A percentile compares a stretch with the other conserved stretches of the same genome.
Evolutionary conservation across 1,140 invertebrate species (phyloP).

Genomic region (Apolygus lucorum): DNA sequence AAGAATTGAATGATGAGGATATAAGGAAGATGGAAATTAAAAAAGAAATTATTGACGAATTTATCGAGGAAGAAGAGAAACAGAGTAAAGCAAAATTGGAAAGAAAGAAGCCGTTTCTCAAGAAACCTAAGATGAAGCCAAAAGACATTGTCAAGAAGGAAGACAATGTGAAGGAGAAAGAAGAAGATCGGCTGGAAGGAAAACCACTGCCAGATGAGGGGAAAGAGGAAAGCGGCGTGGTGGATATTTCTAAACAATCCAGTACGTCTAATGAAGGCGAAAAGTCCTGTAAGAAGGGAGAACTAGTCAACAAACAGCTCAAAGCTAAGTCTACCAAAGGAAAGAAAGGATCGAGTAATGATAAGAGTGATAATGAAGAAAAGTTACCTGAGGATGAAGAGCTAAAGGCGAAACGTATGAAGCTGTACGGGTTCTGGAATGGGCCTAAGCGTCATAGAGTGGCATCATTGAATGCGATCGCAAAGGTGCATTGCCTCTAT

Average conservation of each 20-base stretch:
- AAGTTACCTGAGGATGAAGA: constrained; percentile 31
- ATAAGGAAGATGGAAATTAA: constrained; percentile 13
- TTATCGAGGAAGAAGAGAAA: constrained; percentile 30
- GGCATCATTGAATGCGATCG: constrained; percentile 77
- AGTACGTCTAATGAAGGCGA: constrained; percentile 17
- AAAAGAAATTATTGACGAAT: constrained; percentile 21
- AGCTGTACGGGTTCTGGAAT: constrained; percentile 49
- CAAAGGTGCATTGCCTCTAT: constrained; percentile 85
- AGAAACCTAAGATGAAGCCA: constrained; percentile 10
- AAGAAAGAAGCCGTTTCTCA: constrained; percentile 38
- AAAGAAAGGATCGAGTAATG: constrained; percentile 34
- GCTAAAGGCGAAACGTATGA: constrained; percentile 40
- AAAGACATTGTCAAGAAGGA: constrained; percentile 34
- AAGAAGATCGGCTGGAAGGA: too few relatives aligned
- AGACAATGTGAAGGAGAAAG: constrained; percentile 40
- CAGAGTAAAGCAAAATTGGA: constrained; percentile 25
- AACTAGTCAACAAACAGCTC: constrained; percentile 36
- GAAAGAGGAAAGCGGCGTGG: not conserved
- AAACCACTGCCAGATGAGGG: too few relatives aligned
- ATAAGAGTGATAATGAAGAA: constrained; percentile 23
- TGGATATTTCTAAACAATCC: not conserved
- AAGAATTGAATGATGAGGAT: constrained; percentile 16
- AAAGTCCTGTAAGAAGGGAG: constrained; percentile 33
- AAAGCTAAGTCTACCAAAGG: constrained; percentile 29
- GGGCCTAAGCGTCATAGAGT: constrained; percentile 72